Base-by-base conservation (phyloP, 1,140 invertebrate species). In the Aphis craccivora region DNA sequence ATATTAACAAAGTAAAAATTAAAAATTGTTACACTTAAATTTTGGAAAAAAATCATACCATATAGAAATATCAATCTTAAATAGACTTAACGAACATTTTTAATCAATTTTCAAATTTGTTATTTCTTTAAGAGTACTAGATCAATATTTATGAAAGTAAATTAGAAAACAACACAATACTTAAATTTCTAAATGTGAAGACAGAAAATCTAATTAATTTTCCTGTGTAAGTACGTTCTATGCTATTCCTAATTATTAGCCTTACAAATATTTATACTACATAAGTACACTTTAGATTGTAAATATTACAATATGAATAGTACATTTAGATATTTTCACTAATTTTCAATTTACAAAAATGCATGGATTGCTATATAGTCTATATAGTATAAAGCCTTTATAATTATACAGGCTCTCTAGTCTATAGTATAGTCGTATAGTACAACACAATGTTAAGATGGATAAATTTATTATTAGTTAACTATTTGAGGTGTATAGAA, bases 1-100 rank as follows among this genome's bases (percentile, higher is more conserved):
- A n/a, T 20, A 76, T 1, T 76, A 18, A 4, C 0, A n/a, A 76
- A n/a, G 14, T 76, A 76, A 14, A 76, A 76, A 14, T 67, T 18
- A n/a, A 60, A n/a, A n/a, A 35, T n/a, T n/a, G 0, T 4, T 23
- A 76, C 3, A n/a, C 18, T 35, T 76, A 1, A 0, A n/a, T n/a
- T 76, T 35, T 18, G 5, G 4, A n/a, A 14, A 18, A 76, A 76
- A 67, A 76, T 76, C 30, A 76, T n/a, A 20, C n/a, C 6, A n/a
- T n/a, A 4, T 18, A 5, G 0, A n/a, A n/a, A n/a, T 76, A 14
- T 76, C 11, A 67, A n/a, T n/a, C 30, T 76, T 18, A 76, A 30
- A 22, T 30, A 60, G 3, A 67, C 14, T n/a, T 67, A 4, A 67
- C 3, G 0, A 67, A 14, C 18, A n/a, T 18, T 18, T 18, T 5